These are phyloP conservation scores for Rostratula benghalensis DNA, from an alignment of 2,113 vertebrate genomes.

Conservation along the genomic window DNA sequence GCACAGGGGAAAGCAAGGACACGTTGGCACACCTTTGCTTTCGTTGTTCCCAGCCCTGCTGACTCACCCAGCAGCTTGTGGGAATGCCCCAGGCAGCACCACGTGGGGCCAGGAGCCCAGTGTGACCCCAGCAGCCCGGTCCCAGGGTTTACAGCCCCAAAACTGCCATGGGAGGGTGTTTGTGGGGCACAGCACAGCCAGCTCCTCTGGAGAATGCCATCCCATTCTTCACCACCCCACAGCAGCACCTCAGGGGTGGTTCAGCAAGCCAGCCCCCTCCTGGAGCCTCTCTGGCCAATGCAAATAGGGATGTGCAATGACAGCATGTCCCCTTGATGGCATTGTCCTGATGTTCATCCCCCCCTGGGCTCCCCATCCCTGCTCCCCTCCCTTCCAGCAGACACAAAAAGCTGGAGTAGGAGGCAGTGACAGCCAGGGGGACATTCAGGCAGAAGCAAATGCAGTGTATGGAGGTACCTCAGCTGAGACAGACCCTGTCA, in stretches of 20 bases:
- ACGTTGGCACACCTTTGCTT: background rate
- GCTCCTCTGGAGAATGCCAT: background rate
- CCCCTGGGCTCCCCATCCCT: background rate
- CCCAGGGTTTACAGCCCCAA: background rate
- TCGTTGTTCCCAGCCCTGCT: accelerated
- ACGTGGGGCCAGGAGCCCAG: background rate
- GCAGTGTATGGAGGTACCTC: accelerated
- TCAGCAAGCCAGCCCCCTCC: background rate
- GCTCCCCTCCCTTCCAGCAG: background rate
- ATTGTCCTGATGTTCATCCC: background rate
- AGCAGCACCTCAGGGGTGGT: background rate
- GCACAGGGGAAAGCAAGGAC: background rate
- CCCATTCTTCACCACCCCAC: background rate
- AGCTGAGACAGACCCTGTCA: background rate
- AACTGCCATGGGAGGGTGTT: background rate
- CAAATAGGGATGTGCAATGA: background rate
- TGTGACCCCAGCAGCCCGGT: background rate
- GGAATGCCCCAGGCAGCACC: background rate
- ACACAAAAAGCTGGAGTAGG: background rate
- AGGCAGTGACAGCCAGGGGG: background rate
- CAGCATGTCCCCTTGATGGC: background rate
- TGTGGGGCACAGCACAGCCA: accelerated
- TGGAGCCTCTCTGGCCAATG: background rate
- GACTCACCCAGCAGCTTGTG: background rate
- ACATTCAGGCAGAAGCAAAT: background rate